A percentile compares a stretch with the other conserved stretches of the same genome.
Evolutionary conservation across 2,113 vertebrate species (phyloP).

Genomic region (Vombatus ursinus): DNA sequence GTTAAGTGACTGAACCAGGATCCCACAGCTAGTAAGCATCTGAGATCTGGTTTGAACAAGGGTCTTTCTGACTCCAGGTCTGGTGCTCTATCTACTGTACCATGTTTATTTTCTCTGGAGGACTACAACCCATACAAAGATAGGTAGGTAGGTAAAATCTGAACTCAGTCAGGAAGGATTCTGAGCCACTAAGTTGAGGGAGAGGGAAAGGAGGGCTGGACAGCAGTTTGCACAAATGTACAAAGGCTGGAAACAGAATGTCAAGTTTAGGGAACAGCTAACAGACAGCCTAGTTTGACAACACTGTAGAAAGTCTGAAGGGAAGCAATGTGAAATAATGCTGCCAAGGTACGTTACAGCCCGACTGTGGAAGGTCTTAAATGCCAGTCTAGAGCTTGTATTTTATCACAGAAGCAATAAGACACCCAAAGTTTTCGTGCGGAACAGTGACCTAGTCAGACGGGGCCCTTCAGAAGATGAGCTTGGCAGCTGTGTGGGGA

Average conservation of each 20-base stretch:
- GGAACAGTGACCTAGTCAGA: background rate
- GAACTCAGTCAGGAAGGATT: background rate
- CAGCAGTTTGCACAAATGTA: background rate
- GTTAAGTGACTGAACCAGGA: background rate
- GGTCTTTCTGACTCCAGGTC: background rate
- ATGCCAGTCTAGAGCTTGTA: background rate
- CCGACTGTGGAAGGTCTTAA: background rate
- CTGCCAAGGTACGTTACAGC: background rate
- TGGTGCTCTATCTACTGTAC: background rate
- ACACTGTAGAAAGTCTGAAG: background rate
- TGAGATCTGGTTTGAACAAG: background rate
- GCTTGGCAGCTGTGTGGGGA: background rate
- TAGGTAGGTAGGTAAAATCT: background rate
- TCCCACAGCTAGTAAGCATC: background rate
- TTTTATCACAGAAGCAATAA: background rate
- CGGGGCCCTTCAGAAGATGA: background rate
- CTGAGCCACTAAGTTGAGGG: background rate
- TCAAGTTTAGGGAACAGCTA: background rate
- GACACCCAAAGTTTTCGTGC: background rate
- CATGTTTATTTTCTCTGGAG: too few species aligned
- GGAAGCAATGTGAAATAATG: background rate
- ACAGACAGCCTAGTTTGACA: too few species aligned
- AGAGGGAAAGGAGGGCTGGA: too few species aligned
- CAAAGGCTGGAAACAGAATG: background rate
- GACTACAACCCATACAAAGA: too few species aligned